phyloP scores from a whole-genome alignment of 2,888 invertebrate genomes.

The Cetonia aurata region DNA sequence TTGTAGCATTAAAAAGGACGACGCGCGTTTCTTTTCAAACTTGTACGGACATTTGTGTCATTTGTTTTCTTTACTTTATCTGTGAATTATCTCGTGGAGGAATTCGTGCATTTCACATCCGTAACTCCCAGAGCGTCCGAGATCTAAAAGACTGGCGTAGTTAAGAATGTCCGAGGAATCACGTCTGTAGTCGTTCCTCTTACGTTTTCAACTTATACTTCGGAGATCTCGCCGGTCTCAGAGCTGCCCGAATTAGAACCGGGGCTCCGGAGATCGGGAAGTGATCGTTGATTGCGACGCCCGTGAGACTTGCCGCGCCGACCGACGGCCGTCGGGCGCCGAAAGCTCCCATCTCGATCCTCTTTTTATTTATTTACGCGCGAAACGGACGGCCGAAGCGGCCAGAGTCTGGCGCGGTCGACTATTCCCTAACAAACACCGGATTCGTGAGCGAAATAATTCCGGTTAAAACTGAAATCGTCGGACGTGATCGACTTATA shows the following conservation, averaged over 20 bases:
- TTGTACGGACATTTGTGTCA: too few relatives aligned
- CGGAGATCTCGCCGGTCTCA: constrained; percentile 39
- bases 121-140: too few relatives aligned
- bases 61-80: too few relatives aligned
- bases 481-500: constrained; percentile 39
- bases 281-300: constrained; percentile 62
- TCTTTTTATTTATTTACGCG: constrained; percentile 35
- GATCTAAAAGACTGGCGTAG: too few relatives aligned
- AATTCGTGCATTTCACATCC: too few relatives aligned
- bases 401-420: background rate
- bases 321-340: constrained; percentile 11
- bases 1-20: too few relatives aligned
- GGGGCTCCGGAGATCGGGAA: constrained; percentile 49
- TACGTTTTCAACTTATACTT: constrained; percentile 1
- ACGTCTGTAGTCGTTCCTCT: too few relatives aligned
- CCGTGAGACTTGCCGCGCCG: constrained; percentile 53
- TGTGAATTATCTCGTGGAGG: too few relatives aligned
- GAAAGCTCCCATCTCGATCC: constrained; percentile 9
- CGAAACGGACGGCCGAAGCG: constrained; percentile 1
- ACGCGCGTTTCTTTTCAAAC: too few relatives aligned
- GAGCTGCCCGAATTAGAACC: constrained; percentile 54
- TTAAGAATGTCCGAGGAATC: too few relatives aligned
- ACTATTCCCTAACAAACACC: constrained; percentile 30
- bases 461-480: constrained; percentile 34
- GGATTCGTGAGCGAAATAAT: constrained; percentile 42